A percentile compares a stretch with the other conserved stretches of the same genome.
Conservation (phyloP, 2,797 vertebrate genomes). For the Numenius phaeopus region DNA sequence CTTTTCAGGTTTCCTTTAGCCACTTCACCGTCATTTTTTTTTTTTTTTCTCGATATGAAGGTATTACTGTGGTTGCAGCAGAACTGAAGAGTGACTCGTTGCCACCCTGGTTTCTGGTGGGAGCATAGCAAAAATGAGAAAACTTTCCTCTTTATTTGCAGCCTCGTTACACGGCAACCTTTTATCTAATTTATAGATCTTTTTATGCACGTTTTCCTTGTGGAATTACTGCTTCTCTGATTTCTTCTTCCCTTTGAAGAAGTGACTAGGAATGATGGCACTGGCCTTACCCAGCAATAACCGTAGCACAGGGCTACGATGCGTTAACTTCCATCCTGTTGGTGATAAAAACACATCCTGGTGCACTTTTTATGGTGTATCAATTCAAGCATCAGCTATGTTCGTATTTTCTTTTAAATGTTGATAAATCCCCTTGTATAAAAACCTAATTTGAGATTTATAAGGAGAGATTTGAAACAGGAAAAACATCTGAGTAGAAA, state of each 20-base stretch:
- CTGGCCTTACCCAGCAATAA: background rate
- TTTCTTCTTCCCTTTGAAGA: background rate
- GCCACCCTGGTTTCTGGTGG: background rate
- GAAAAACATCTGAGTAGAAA: constrained; percentile 35
- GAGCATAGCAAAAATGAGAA: background rate
- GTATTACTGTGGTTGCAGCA: background rate
- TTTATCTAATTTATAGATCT: background rate
- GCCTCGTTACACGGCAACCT: background rate
- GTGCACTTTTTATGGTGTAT: rapidly evolving
- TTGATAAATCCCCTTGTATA: constrained; percentile 33
- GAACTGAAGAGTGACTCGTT: rapidly evolving
- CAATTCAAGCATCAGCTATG: background rate
- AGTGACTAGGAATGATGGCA: background rate
- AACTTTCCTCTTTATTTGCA: background rate
- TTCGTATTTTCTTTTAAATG: background rate
- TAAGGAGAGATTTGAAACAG: constrained; percentile 20
- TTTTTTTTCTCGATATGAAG: background rate
- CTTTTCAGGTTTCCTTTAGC: background rate
- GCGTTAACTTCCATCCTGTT: background rate
- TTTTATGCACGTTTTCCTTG: background rate
- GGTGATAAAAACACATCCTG: background rate
- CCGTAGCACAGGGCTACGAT: background rate
- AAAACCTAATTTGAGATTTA: constrained; percentile 57
- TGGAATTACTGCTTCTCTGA: background rate
- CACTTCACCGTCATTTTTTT: rapidly evolving